Conservation (phyloP, 2,888 invertebrate genomes). For the Erannis defoliaria region DNA sequence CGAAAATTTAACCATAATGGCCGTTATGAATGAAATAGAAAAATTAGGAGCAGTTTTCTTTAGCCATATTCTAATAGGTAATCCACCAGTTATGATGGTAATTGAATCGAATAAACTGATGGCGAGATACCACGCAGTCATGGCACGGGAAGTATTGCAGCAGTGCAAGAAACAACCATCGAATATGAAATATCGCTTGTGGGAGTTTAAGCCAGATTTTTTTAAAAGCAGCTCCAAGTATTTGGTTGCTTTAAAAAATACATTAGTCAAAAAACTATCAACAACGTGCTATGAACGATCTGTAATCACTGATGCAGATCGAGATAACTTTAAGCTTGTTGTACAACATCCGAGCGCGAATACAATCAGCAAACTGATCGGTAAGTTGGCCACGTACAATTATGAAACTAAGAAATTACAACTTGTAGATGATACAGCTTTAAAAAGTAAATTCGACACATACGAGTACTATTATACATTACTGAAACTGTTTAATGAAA, state of each 20-base stretch:
- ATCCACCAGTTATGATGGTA: no score
- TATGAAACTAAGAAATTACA: constrained; percentile 32
- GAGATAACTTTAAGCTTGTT: constrained; percentile 37
- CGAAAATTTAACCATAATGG: no score
- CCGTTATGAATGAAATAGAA: no score
- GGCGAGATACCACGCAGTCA: constrained; percentile 55
- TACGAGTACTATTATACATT: constrained; percentile 36
- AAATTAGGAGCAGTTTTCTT: no score
- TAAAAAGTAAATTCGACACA: constrained; percentile 40
- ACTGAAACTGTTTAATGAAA: constrained; percentile 42
- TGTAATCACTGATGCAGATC: constrained; percentile 36
- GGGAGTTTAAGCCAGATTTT: constrained; percentile 41
- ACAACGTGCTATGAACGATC: constrained; percentile 44
- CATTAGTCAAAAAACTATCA: constrained; percentile 46
- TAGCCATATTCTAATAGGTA: no score
- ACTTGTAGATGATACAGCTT: constrained; percentile 38
- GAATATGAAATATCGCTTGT: constrained; percentile 31
- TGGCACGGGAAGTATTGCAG: constrained; percentile 52
- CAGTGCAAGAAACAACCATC: constrained; percentile 22
- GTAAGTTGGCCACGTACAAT: constrained; percentile 44
- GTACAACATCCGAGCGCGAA: constrained; percentile 41
- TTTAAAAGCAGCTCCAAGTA: constrained; percentile 47
- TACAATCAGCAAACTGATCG: constrained; percentile 50
- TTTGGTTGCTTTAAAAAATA: constrained; percentile 45
- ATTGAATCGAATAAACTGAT: constrained; percentile 52